phyloP scores from a whole-genome alignment of 2,113 vertebrate genomes.

The Alectura lathami region DNA sequence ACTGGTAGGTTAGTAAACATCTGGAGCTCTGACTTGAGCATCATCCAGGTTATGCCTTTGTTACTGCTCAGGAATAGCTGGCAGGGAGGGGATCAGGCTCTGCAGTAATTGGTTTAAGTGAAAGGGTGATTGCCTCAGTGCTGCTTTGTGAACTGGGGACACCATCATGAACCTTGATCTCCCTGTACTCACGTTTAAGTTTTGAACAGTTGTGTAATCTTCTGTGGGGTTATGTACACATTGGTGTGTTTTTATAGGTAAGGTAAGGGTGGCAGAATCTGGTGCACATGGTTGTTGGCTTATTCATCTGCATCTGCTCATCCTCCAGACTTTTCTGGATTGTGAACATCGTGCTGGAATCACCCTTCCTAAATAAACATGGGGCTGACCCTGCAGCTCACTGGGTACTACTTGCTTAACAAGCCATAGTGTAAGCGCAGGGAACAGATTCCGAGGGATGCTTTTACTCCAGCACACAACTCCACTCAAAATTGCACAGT shows the following conservation, averaged over 20 bases:
- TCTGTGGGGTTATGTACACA: background rate
- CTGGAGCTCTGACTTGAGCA: background rate
- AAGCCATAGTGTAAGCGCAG: background rate
- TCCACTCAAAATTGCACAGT: background rate
- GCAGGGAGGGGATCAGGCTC: background rate
- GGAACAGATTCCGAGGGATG: background rate
- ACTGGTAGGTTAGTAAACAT: background rate
- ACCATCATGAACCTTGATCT: background rate
- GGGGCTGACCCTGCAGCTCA: background rate
- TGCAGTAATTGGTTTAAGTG: background rate
- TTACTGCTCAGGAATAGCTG: background rate
- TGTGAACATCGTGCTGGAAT: background rate
- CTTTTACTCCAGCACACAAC: background rate
- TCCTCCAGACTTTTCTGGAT: background rate
- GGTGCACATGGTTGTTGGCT: fast-evolving
- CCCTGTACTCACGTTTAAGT: background rate
- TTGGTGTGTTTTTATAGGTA: background rate
- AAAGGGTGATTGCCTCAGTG: background rate
- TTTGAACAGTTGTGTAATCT: background rate
- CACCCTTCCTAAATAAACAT: background rate
- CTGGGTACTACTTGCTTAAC: background rate
- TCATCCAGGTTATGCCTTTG: background rate
- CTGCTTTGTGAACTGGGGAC: background rate
- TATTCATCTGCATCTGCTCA: background rate
- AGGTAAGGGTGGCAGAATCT: background rate